These are phyloP conservation scores for Tolmerus cingulatus DNA, from an alignment of 2,888 invertebrate species.

Conservation along the genomic window DNA sequence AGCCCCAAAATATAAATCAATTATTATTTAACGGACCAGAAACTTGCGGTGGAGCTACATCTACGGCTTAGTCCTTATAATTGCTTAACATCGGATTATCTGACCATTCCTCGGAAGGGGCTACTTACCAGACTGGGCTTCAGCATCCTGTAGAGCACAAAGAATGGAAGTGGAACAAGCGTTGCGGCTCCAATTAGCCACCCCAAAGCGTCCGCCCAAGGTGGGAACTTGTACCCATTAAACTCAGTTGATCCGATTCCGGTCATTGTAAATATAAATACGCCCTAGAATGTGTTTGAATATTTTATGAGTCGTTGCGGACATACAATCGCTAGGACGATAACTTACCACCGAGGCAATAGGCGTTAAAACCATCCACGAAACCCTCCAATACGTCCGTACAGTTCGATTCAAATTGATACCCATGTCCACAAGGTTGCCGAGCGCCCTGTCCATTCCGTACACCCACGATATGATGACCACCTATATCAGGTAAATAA, in stretches of 20 bases:
- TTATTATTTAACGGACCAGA: slow-evolving; percentile 15
- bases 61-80: background rate
- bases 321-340: background rate
- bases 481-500: slow-evolving; percentile 59
- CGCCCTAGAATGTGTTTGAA: slow-evolving; percentile 66
- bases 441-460: slow-evolving; percentile 69
- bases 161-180: slow-evolving; percentile 73
- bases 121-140: slow-evolving; percentile 51
- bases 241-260: slow-evolving; percentile 73
- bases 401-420: slow-evolving; percentile 71
- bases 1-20: background rate
- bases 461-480: slow-evolving; percentile 74
- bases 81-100: background rate
- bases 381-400: slow-evolving; percentile 73
- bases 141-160: slow-evolving; percentile 64
- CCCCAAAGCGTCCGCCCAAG: slow-evolving; percentile 75
- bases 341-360: slow-evolving; percentile 73
- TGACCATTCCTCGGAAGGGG: background rate
- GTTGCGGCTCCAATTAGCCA: slow-evolving; percentile 77
- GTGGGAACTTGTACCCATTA: slow-evolving; percentile 73
- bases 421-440: slow-evolving; percentile 69
- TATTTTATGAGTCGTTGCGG: slow-evolving; percentile 3
- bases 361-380: slow-evolving; percentile 78
- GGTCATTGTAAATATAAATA: slow-evolving; percentile 76
- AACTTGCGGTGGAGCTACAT: background rate